Conservation (phyloP, 2,797 vertebrate species). For the Sebastes dallii region DNA sequence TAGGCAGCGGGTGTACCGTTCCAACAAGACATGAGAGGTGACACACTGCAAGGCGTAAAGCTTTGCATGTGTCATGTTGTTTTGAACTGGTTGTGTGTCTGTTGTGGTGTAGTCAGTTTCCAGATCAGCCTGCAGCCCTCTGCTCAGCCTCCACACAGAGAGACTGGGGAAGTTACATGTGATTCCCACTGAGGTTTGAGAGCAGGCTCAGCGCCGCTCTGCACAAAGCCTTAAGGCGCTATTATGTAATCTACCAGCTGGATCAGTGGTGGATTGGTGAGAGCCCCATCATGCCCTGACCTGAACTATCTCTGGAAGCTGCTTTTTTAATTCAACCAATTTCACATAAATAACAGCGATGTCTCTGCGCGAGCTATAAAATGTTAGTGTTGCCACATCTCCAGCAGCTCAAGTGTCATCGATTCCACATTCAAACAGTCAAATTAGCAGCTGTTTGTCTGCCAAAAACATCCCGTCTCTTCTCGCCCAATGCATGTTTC, state of each 20-base stretch:
- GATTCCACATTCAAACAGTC: background rate
- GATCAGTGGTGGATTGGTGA: conserved; percentile 62
- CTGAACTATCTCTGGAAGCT: conserved; percentile 35
- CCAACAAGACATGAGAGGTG: conserved; percentile 29
- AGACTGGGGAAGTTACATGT: conserved; percentile 37
- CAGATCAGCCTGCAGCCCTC: conserved; percentile 49
- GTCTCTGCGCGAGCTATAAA: background rate
- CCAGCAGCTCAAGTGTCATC: background rate
- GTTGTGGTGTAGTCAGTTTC: conserved; percentile 34
- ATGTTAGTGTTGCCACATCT: background rate
- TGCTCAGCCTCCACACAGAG: conserved; percentile 43
- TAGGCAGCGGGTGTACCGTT: conserved; percentile 18
- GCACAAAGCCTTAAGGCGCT: conserved; percentile 60
- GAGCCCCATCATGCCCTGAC: conserved; percentile 38
- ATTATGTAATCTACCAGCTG: conserved; percentile 80
- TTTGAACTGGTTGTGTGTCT: conserved; percentile 30
- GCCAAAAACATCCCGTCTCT: background rate
- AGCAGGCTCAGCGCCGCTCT: conserved; percentile 47
- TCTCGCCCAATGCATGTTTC: background rate
- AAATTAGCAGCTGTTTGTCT: background rate
- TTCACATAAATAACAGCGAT: conserved; percentile 19
- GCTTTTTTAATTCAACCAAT: conserved; percentile 12
- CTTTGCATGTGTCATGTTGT: conserved; percentile 22
- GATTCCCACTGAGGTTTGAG: conserved; percentile 60
- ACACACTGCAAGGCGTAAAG: conserved; percentile 13